phyloP scores from a whole-genome alignment of 2,888 invertebrate genomes.

The Desoria tigrina region DNA sequence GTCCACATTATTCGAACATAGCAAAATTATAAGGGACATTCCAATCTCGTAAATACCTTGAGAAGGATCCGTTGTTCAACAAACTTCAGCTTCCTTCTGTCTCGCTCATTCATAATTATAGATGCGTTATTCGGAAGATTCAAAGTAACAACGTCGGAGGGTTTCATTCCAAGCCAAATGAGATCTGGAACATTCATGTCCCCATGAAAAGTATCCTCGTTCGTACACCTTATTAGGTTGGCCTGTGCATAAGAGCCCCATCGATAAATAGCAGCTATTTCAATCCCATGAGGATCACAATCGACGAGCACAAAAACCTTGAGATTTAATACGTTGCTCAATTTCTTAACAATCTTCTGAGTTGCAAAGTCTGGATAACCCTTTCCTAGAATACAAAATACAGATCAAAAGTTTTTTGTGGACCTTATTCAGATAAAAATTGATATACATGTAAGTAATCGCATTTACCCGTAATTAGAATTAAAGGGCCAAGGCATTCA shows the following conservation, averaged over 20 bases:
- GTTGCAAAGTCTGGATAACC: conserved; percentile 92
- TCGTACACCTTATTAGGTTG: neutral
- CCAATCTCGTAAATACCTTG: too few relatives aligned
- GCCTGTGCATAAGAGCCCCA: conserved; percentile 73
- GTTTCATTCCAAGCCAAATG: conserved; percentile 76
- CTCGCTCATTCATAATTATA: conserved; percentile 63
- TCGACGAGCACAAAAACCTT: conserved; percentile 73
- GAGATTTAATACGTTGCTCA: conserved; percentile 65
- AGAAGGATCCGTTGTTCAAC: conserved; percentile 18
- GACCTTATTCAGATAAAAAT: too few relatives aligned
- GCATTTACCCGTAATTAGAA: conserved; percentile 77
- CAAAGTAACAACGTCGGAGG: conserved; percentile 70
- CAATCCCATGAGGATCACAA: conserved; percentile 88
- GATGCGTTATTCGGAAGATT: conserved; percentile 59
- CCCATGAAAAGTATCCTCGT: conserved; percentile 59
- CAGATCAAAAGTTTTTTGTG: neutral
- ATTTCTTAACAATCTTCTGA: conserved; percentile 71
- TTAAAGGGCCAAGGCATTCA: conserved; percentile 66
- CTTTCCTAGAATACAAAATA: conserved; percentile 81
- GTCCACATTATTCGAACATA: too few relatives aligned
- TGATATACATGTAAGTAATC: too few relatives aligned
- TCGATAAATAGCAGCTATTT: conserved; percentile 84
- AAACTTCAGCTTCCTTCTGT: conserved; percentile 64
- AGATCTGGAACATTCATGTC: conserved; percentile 69
- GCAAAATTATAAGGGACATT: too few relatives aligned